Evolutionary conservation across 2,113 vertebrate species (phyloP).

Genomic region (human (Homo sapiens)): DNA sequence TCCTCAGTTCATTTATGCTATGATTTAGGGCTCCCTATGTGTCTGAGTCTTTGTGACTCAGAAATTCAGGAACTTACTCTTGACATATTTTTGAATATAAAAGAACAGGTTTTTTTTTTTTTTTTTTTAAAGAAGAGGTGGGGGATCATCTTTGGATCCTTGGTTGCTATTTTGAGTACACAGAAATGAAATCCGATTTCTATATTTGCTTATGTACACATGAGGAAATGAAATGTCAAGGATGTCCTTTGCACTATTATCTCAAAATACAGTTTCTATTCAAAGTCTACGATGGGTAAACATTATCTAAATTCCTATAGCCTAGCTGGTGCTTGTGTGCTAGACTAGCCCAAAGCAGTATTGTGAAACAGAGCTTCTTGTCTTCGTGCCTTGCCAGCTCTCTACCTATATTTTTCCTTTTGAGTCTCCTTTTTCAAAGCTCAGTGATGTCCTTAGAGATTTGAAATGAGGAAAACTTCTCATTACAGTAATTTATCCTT

Average conservation of each 20-base stretch:
- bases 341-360: background rate
- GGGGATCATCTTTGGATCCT: background rate
- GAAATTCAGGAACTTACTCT: background rate
- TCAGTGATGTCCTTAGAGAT: background rate
- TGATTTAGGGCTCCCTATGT: background rate
- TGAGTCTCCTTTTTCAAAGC: background rate
- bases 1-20: background rate
- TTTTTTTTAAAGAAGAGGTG: background rate
- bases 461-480: background rate
- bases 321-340: background rate
- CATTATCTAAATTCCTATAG: background rate
- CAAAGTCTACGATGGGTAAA: background rate
- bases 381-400: background rate
- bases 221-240: background rate
- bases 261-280: slow-evolving; percentile 26
- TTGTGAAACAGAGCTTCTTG: background rate
- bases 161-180: slow-evolving; percentile 23
- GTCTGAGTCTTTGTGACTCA: background rate
- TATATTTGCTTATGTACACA: background rate
- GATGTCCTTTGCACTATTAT: background rate
- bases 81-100: background rate
- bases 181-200: slow-evolving; percentile 24
- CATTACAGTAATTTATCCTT: background rate
- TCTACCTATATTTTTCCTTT: background rate
- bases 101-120: background rate